phyloP scores from a whole-genome alignment of 1,140 invertebrate species.

The Tetramorium simillimum region DNA sequence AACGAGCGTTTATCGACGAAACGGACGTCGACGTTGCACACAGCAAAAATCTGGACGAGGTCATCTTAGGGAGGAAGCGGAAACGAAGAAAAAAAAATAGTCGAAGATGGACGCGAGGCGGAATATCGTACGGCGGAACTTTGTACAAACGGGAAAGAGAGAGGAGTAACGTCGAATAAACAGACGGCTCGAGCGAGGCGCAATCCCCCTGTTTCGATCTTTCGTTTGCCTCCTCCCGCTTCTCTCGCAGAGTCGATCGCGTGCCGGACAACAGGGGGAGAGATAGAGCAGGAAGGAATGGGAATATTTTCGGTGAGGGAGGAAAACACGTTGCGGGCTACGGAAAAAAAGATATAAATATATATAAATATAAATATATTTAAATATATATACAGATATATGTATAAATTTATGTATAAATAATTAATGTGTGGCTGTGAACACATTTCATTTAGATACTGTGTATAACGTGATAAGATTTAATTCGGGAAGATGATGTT shows the following conservation, averaged over 20 bases:
- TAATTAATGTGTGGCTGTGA: constrained; percentile 85
- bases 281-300: constrained; percentile 9
- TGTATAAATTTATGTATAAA: constrained; percentile 77
- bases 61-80: not conserved
- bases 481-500: constrained; percentile 49
- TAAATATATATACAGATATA: constrained; percentile 70
- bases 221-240: constrained; percentile 34
- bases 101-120: not conserved
- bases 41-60: not conserved
- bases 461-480: constrained; percentile 74
- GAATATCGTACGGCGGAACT: not conserved
- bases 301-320: not conserved
- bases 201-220: constrained; percentile 57
- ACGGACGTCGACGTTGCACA: not conserved
- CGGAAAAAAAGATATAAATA: constrained; percentile 58
- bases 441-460: constrained; percentile 83
- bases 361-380: constrained; percentile 65
- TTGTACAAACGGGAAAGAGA: not conserved
- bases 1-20: constrained; percentile 13
- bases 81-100: not conserved
- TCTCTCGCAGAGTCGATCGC: constrained; percentile 8
- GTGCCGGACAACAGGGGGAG: constrained; percentile 1
- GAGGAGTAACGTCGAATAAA: not conserved
- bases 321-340: constrained; percentile 48
- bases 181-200: not conserved